These are phyloP conservation scores for Minunthozetes semirufus DNA, from an alignment of 2,888 invertebrate genomes.

Conservation along the genomic window DNA sequence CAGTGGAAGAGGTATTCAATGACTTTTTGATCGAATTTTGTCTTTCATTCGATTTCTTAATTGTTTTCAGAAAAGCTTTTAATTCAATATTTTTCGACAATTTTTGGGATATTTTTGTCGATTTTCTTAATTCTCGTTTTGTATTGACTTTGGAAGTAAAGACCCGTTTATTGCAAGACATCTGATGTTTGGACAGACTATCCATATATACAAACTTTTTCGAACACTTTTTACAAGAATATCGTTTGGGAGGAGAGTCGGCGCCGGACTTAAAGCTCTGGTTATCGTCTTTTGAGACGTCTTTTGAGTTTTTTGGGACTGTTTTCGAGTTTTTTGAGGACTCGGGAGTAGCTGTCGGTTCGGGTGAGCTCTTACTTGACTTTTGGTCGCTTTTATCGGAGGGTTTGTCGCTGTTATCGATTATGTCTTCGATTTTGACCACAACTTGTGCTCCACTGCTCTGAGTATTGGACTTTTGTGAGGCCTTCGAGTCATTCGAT, in stretches of 20 bases:
- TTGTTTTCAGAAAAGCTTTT: background rate
- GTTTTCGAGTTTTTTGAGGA: background rate
- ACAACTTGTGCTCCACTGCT: background rate
- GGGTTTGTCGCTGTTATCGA: background rate
- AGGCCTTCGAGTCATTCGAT: background rate
- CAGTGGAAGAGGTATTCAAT: background rate
- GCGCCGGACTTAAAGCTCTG: background rate
- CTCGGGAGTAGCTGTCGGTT: background rate
- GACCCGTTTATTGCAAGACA: conserved; percentile 22
- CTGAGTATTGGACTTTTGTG: background rate
- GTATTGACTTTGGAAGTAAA: background rate
- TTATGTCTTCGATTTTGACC: background rate
- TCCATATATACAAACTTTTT: conserved; percentile 30
- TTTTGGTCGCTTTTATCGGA: background rate
- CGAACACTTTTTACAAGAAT: conserved; percentile 20
- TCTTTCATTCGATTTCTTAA: background rate
- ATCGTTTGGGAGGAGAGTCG: conserved; percentile 20
- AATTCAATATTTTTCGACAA: background rate
- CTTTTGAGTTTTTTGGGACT: background rate
- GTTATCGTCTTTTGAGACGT: background rate
- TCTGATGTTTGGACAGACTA: conserved; percentile 22
- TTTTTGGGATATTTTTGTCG: background rate
- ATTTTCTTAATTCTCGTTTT: conserved; percentile 4
- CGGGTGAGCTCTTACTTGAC: background rate
- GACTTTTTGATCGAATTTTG: background rate